Evolutionary conservation across 2,888 invertebrate species (phyloP).

Genomic region (Epistrophe grossulariae): DNA sequence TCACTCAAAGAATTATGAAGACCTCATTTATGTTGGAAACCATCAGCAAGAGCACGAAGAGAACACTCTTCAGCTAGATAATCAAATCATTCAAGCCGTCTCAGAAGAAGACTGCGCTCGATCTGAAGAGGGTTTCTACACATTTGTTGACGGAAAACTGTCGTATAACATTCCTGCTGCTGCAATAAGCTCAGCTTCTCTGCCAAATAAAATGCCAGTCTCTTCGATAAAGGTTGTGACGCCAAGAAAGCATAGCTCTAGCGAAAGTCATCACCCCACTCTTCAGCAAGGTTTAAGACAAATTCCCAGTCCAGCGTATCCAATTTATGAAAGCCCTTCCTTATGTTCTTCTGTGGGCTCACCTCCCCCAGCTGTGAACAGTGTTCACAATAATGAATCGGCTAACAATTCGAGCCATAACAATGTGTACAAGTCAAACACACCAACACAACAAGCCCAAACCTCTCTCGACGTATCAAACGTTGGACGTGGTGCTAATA

Average conservation of each 20-base stretch:
- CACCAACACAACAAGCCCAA: constrained; percentile 75
- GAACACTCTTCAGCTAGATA: constrained; percentile 63
- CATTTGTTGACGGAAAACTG: constrained; percentile 77
- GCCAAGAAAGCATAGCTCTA: constrained; percentile 67
- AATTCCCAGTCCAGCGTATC: constrained; percentile 92
- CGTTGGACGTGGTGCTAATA: constrained; percentile 74
- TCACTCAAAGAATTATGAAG: constrained; percentile 91
- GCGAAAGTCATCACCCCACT: constrained; percentile 56
- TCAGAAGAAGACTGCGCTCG: constrained; percentile 53
- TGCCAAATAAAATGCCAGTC: constrained; percentile 50
- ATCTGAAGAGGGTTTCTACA: constrained; percentile 76
- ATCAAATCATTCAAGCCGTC: constrained; percentile 57
- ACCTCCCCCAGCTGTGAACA: constrained; percentile 78
- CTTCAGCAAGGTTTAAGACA: constrained; percentile 83
- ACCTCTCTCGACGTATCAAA: constrained; percentile 50
- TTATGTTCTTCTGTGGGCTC: constrained; percentile 82
- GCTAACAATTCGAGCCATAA: constrained; percentile 80
- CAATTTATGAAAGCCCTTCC: constrained; percentile 91
- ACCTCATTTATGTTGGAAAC: constrained; percentile 85
- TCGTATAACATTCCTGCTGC: constrained; percentile 76
- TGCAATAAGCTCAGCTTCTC: constrained; percentile 64
- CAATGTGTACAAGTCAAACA: constrained; percentile 81
- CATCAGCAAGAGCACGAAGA: constrained; percentile 80
- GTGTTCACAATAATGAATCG: constrained; percentile 78
- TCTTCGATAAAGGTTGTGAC: constrained; percentile 66